Percentiles rank a stretch among this genome's conserved stretches.
phyloP scores from a whole-genome alignment of 2,888 invertebrate genomes.

The Dascillus cervinus region DNA sequence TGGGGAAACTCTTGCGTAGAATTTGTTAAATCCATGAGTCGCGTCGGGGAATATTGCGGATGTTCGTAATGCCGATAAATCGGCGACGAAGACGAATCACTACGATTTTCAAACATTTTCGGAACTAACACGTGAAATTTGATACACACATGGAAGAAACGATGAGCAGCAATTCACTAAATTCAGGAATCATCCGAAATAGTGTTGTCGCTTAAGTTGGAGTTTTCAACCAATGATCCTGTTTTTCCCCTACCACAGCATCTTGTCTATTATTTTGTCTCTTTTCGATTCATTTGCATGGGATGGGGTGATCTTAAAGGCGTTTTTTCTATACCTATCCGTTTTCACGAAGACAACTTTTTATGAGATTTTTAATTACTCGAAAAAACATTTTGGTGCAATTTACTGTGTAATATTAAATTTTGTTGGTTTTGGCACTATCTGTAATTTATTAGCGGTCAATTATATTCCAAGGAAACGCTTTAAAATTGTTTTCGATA shows the following conservation, averaged over 20 bases:
- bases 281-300: slow-evolving; percentile 15
- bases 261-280: slow-evolving; percentile 10
- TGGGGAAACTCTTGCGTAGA: slow-evolving; percentile 22
- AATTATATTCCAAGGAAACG: too few species aligned
- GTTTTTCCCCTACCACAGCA: slow-evolving; percentile 14
- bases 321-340: slow-evolving; percentile 12
- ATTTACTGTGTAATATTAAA: too few species aligned
- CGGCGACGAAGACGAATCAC: slow-evolving; percentile 33
- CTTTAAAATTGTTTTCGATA: too few species aligned
- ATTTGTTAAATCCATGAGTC: slow-evolving; percentile 40
- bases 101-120: slow-evolving; percentile 34
- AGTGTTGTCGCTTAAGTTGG: too few species aligned
- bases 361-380: too few species aligned
- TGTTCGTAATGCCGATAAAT: slow-evolving; percentile 29
- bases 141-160: background rate
- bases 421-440: too few species aligned
- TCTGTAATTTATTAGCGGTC: too few species aligned
- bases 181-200: slow-evolving; percentile 19
- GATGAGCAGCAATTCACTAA: slow-evolving; percentile 27
- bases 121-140: background rate
- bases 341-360: too few species aligned
- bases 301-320: slow-evolving; percentile 17
- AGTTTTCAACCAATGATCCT: too few species aligned
- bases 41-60: slow-evolving; percentile 32
- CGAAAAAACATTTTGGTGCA: too few species aligned